Base-by-base conservation (phyloP, 2,113 vertebrate species). In the Malurus cyaneus region DNA sequence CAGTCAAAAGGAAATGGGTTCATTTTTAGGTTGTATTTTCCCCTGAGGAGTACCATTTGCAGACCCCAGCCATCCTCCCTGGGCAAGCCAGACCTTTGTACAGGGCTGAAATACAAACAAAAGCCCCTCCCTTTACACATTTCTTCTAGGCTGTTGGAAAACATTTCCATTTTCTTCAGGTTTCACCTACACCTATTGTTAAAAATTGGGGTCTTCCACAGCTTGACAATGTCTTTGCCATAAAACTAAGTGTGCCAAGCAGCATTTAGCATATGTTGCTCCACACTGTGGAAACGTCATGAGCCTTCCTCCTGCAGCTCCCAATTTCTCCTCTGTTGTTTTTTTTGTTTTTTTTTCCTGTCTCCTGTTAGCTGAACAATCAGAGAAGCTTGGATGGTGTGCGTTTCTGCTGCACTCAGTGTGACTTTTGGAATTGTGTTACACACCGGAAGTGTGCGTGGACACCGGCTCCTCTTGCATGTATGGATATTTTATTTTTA, bases 401-500 rank as follows among this genome's bases (percentile, higher is more conserved):
- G 5, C 62, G 34, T 66, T 52, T 89, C 77, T 41, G 86, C 77
- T 28, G 61, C 15, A 2, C 20, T 89, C 76, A 29, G 67, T 73
- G 88, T 95, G 95, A 96, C 91, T 93, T 96, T 88, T 53, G 91
- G 74, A 88, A 62, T 96, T 73, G 71, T 66, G 80, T 97, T 96
- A 86, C 90, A 12, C 31, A 80, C 80, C 2, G 2, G 91, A 64
- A 86, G 59, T 1, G 5, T 5, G 18, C 5, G 3, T 70, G 93
- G 96, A 80, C 81, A 71, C 60, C 8, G 7, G 82, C 80, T 96
- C 88, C 73, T 94, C 64, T 96, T 91, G 94, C 95, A 92, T 11
- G 2, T 81, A 95, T 26, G 65, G 93, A 36, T 95, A 49, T 82
- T 93, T 95, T 97, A 97, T 97, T 97, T 98, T 97, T 96, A 97